Conservation (phyloP, 2,888 invertebrate genomes). For the Athripsodes cinereus region DNA sequence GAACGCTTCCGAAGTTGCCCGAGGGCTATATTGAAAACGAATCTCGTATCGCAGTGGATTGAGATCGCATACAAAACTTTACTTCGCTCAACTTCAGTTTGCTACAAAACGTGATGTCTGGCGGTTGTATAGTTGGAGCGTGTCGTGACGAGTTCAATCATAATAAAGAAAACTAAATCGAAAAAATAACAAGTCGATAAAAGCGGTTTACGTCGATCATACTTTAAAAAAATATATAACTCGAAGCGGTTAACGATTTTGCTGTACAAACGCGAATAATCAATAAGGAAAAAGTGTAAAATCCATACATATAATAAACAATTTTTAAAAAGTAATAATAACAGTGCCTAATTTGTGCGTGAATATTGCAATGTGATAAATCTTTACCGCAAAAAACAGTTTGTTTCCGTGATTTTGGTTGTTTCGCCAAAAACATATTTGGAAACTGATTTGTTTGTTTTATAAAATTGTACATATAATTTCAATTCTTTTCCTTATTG, state of each 20-base stretch:
- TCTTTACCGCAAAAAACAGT: conserved; percentile 15
- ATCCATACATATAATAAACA: no score
- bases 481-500: background rate
- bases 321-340: conserved; percentile 2
- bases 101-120: conserved; percentile 45
- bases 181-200: conserved; percentile 1
- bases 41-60: conserved; percentile 25
- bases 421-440: conserved; percentile 17
- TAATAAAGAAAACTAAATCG: conserved; percentile 1
- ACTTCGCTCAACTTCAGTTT: conserved; percentile 38
- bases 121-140: conserved; percentile 40
- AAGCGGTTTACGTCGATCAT: no score
- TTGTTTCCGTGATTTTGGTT: conserved; percentile 23
- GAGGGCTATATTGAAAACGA: conserved; percentile 26
- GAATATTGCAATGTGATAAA: conserved; percentile 15
- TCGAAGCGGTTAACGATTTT: conserved; percentile 1
- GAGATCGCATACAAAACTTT: background rate
- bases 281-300: no score
- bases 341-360: conserved; percentile 1
- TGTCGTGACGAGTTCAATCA: conserved; percentile 12
- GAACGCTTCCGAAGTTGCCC: conserved; percentile 28
- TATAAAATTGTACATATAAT: background rate
- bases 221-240: background rate
- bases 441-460: conserved; percentile 17
- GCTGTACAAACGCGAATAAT: conserved; percentile 15